Base-by-base conservation (phyloP, 2,888 invertebrate species). In the Mythimna lalbum region DNA sequence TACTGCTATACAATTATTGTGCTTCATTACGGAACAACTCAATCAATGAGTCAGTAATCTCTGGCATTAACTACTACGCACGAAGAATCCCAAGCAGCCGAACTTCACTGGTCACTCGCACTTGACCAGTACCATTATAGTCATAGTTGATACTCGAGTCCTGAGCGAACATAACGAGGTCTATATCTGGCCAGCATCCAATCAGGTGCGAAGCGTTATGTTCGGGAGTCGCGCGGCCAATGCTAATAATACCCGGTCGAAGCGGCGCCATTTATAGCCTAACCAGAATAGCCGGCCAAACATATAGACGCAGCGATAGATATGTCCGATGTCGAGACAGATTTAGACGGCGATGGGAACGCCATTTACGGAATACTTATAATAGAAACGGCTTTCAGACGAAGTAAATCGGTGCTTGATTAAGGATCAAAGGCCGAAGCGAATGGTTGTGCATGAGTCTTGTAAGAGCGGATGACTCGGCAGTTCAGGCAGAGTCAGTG, bases 181-280 rank as follows among this genome's bases (percentile, higher is more conserved):
- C 86, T 87, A 88, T 89, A 86, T 85, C 93, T 94, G 95, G 95
- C 95, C 77, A 81, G 67, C 81, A 80, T 92, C 95, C 95, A 95
- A 94, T 94, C 93, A 93, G 93, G 94, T 94, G 94, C 91, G 90
- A 93, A 92, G 90, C 84, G 85, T 86, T 89, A 90, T 89, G 88
- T 88, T 87, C 88, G 88, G 87, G 86, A 87, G 86, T 88, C 89
- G 91, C 90, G 91, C 91, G 91, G 90, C 93, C 91, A 93, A 90
- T 90, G 92, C 94, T 94, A 94, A 94, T 92, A 90, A 93, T 95
- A 95, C 86, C 84, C 87, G 86, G 84, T 87, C 88, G 90, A 90
- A 90, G 90, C 90, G 88, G 86, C 88, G 89, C 92, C 93, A 89
- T 87, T 93, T 94, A 94, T 94, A 95, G 93, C 86, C 86, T 88